Conservation (phyloP, 2,888 invertebrate genomes). For the Tetropium fuscum region DNA sequence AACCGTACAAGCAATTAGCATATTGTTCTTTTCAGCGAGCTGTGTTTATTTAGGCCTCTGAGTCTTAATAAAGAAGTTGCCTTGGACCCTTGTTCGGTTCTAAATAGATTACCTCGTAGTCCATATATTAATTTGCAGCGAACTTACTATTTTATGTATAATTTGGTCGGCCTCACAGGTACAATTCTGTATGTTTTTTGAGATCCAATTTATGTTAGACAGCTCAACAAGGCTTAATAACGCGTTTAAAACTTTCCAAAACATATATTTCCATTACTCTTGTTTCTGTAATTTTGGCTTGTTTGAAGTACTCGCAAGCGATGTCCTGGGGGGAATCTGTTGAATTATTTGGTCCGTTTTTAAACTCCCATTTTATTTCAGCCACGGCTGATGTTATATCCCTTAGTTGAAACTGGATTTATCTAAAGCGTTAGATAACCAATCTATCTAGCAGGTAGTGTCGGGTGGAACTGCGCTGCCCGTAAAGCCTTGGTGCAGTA, state of each 20-base stretch:
- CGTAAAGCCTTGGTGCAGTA: no score
- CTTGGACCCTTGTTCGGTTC: background rate
- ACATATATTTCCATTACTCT: slow-evolving; percentile 48
- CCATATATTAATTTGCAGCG: slow-evolving; percentile 17
- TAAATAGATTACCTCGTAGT: slow-evolving; percentile 15
- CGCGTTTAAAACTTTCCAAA: slow-evolving; percentile 43
- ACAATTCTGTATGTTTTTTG: slow-evolving; percentile 19
- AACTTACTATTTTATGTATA: slow-evolving; percentile 5
- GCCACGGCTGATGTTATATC: slow-evolving; percentile 4
- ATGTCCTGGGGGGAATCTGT: slow-evolving; percentile 41
- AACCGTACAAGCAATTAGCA: no score
- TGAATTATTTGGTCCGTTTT: slow-evolving; percentile 45
- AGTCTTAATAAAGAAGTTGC: no score
- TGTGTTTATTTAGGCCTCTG: no score
- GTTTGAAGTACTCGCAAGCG: slow-evolving; percentile 41
- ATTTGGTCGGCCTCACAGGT: slow-evolving; percentile 11
- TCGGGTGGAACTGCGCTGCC: background rate
- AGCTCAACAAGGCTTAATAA: slow-evolving; percentile 34
- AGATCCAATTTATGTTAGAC: slow-evolving; percentile 33
- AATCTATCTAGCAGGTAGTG: background rate
- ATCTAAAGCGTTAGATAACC: slow-evolving; percentile 9
- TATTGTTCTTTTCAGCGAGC: no score
- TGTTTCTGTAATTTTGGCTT: slow-evolving; percentile 45
- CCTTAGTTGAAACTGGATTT: slow-evolving; percentile 16
- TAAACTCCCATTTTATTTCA: slow-evolving; percentile 25